A percentile compares a stretch with the other conserved stretches of the same genome.
phyloP scores from a whole-genome alignment of 2,797 vertebrate species.

The Amblyopsis hoosieri region DNA sequence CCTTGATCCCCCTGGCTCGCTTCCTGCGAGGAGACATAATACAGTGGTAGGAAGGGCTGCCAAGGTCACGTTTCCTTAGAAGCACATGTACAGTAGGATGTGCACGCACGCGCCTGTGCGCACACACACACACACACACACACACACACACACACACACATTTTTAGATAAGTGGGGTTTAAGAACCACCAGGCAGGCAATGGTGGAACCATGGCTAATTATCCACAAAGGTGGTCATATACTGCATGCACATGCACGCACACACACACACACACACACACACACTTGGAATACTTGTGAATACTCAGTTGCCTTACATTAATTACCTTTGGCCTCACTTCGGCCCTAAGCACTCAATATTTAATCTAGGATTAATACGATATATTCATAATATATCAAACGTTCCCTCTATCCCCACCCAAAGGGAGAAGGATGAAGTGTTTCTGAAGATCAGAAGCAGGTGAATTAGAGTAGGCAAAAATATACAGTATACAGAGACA shows the following conservation, averaged over 20 bases:
- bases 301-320: slow-evolving; percentile 12
- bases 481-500: slow-evolving; percentile 12
- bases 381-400: too few species aligned
- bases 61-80: slow-evolving; percentile 63
- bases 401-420: too few species aligned
- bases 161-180: slow-evolving; percentile 31
- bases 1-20: slow-evolving; percentile 34
- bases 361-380: not conserved
- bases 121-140: not conserved
- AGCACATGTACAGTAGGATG: too few species aligned
- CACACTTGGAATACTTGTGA: not conserved
- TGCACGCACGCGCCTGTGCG: not conserved
- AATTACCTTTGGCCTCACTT: slow-evolving; percentile 12
- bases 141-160: slow-evolving; percentile 5
- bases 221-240: slow-evolving; percentile 33
- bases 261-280: not conserved
- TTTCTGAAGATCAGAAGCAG: not conserved
- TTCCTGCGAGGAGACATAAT: slow-evolving; percentile 50
- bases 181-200: slow-evolving; percentile 32
- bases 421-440: too few species aligned
- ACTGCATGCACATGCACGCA: not conserved
- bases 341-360: not conserved
- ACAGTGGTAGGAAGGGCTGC: slow-evolving; percentile 40
- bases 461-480: slow-evolving; percentile 1
- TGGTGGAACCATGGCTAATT: slow-evolving; percentile 45